Percentiles rank a stretch among this genome's conserved stretches.
Evolutionary conservation across 2,888 invertebrate genomes (phyloP).

Genomic region (Tromatobia lineatoria): DNA sequence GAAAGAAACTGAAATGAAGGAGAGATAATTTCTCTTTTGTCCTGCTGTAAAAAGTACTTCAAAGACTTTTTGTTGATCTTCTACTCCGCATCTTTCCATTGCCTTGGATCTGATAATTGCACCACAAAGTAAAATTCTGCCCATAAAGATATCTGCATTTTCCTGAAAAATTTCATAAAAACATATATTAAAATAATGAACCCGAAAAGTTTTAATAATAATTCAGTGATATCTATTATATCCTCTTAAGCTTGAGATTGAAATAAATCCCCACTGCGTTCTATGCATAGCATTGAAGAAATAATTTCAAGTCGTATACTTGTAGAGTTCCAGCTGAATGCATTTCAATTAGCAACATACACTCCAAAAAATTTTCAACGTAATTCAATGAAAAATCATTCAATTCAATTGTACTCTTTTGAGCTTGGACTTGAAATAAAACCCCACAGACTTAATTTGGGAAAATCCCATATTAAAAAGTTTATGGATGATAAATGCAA

Average conservation of each 20-base stretch:
- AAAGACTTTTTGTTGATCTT: slow-evolving; percentile 86
- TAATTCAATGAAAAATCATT: no score
- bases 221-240: not conserved
- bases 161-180: slow-evolving; percentile 87
- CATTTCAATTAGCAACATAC: no score
- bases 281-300: no score
- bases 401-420: not conserved
- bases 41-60: slow-evolving; percentile 87
- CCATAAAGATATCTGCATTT: slow-evolving; percentile 90
- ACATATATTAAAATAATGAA: slow-evolving; percentile 22
- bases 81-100: slow-evolving; percentile 86
- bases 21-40: slow-evolving; percentile 88
- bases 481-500: no score
- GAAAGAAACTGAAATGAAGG: slow-evolving; percentile 88
- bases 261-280: no score
- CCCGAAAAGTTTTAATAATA: not conserved
- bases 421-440: not conserved
- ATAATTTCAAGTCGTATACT: no score
- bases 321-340: no score
- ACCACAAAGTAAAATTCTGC: slow-evolving; percentile 90
- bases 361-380: no score
- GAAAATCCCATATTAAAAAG: no score
- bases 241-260: no score
- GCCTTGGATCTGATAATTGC: slow-evolving; percentile 90
- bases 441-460: no score